Conservation (phyloP, 2,888 invertebrate species). For the Pachydiplax longipennis region DNA sequence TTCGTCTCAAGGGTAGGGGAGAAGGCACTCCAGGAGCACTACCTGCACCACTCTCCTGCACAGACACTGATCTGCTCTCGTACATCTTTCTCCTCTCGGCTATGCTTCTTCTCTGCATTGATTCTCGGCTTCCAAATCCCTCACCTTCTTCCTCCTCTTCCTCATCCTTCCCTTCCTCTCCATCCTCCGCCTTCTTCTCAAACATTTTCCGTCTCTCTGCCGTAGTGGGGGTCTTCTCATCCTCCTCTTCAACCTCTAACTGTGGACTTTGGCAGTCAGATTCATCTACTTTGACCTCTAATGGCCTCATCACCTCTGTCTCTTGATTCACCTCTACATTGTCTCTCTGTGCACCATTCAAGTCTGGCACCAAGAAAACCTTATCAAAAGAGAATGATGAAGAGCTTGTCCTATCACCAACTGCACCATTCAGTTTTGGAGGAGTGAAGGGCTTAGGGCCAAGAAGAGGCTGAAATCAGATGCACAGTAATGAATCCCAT, state of each 20-base stretch:
- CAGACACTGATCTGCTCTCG: slow-evolving; percentile 76
- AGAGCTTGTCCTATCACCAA: slow-evolving; percentile 46
- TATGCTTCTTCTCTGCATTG: slow-evolving; percentile 64
- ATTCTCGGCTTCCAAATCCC: slow-evolving; percentile 49
- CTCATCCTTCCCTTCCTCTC: not conserved
- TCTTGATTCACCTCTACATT: slow-evolving; percentile 14
- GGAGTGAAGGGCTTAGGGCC: slow-evolving; percentile 88
- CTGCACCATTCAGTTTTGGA: slow-evolving; percentile 58
- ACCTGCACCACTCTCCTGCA: slow-evolving; percentile 65
- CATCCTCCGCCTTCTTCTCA: slow-evolving; percentile 62
- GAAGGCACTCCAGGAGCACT: slow-evolving; percentile 60
- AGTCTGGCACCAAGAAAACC: slow-evolving; percentile 78
- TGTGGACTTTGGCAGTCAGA: slow-evolving; percentile 56
- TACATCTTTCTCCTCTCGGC: slow-evolving; percentile 80
- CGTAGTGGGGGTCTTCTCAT: slow-evolving; percentile 71
- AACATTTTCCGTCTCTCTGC: slow-evolving; percentile 81
- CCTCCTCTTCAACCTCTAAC: slow-evolving; percentile 54
- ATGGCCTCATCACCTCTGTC: slow-evolving; percentile 52
- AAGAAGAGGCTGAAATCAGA: slow-evolving; percentile 73
- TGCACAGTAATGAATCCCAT: slow-evolving; percentile 45
- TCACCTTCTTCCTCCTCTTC: slow-evolving; percentile 21
- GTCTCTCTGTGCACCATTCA: slow-evolving; percentile 44
- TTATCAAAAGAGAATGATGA: slow-evolving; percentile 75
- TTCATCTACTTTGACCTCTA: slow-evolving; percentile 52
- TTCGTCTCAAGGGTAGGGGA: slow-evolving; percentile 72